Percentiles rank a stretch among this genome's conserved stretches.
phyloP scores from a whole-genome alignment of 2,888 invertebrate species.

The Notocelia uddmanniana region DNA sequence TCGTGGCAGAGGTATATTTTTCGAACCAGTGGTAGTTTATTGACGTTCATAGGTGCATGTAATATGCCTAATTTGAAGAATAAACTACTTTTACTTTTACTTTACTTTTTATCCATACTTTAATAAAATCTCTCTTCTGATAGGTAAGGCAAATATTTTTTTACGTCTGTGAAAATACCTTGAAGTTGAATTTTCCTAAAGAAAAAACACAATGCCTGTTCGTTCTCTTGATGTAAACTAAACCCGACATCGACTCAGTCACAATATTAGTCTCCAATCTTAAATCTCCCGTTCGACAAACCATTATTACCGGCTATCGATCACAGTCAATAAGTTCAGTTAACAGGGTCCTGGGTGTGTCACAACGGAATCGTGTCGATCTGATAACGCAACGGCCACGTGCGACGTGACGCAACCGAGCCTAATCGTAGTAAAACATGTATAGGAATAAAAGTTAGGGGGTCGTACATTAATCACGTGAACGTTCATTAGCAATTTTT shows the following conservation, averaged over 20 bases:
- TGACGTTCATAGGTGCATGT: no score
- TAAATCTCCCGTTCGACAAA: constrained; percentile 18
- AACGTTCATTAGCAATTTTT: no score
- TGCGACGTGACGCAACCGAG: constrained; percentile 25
- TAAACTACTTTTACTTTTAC: no score
- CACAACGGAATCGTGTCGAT: constrained; percentile 28
- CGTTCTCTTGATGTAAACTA: neutral
- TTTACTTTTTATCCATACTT: no score
- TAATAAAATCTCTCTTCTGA: no score
- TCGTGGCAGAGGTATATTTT: no score
- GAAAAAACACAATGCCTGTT: neutral
- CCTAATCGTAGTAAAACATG: neutral
- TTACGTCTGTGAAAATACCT: no score
- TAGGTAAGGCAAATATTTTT: no score
- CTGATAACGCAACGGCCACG: constrained; percentile 28
- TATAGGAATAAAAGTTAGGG: constrained; percentile 4
- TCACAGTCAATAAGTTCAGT: constrained; percentile 19
- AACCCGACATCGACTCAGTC: neutral
- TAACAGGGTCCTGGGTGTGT: constrained; percentile 5
- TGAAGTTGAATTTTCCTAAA: no score
- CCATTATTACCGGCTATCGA: constrained; percentile 18
- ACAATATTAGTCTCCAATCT: constrained; percentile 3
- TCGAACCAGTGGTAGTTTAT: no score
- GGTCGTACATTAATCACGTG: no score
- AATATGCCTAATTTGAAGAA: no score